A percentile compares a stretch with the other conserved stretches of the same genome.
phyloP scores from a whole-genome alignment of 1,140 invertebrate genomes.

The Microvelia longipes region DNA sequence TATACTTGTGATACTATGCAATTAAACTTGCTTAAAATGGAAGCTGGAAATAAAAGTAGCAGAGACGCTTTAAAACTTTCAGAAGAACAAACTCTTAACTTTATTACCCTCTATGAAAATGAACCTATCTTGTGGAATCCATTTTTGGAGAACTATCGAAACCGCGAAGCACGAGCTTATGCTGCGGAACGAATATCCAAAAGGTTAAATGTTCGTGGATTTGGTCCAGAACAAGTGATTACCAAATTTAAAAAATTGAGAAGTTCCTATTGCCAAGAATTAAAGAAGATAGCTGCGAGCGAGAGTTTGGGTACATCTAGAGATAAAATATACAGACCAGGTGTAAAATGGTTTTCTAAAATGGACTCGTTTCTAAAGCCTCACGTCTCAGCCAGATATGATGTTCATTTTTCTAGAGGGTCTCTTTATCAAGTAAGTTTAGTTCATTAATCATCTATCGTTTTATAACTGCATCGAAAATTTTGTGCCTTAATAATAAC shows the following conservation, averaged over 20 bases:
- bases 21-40: too few species aligned
- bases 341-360: conserved; percentile 8
- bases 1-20: too few species aligned
- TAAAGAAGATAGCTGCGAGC: conserved; percentile 11
- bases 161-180: neutral
- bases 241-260: conserved; percentile 13
- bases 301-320: conserved; percentile 5
- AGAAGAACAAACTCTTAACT: neutral
- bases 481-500: too few species aligned
- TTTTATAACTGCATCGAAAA: too few species aligned
- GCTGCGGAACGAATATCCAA: neutral
- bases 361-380: neutral
- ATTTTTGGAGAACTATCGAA: neutral
- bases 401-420: too few species aligned
- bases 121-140: neutral
- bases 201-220: conserved; percentile 2
- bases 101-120: neutral
- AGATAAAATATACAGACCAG: conserved; percentile 7
- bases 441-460: too few species aligned
- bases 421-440: too few species aligned
- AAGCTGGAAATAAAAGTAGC: neutral
- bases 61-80: neutral
- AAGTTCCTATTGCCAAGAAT: conserved; percentile 14
- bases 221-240: conserved; percentile 10
- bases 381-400: neutral